phyloP scores from a whole-genome alignment of 2,888 invertebrate species.

The Teleogryllus oceanicus region DNA sequence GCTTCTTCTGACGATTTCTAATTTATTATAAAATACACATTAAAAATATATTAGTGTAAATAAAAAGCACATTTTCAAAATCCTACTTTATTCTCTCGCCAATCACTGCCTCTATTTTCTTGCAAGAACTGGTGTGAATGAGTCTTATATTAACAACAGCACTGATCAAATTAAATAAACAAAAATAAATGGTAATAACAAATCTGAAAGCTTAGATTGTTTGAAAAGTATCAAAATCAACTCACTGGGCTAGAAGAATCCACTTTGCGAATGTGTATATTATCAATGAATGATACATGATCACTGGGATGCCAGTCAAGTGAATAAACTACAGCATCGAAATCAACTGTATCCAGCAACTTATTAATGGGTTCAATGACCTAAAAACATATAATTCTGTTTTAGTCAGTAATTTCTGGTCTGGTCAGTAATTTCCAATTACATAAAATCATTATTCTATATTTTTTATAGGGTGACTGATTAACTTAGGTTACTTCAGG shows the following conservation, averaged over 20 bases:
- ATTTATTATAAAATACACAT: constrained; percentile 29
- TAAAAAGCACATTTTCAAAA: not conserved
- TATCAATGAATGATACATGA: constrained; percentile 95
- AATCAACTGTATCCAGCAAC: constrained; percentile 72
- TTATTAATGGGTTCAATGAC: constrained; percentile 89
- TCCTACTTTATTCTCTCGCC: too few species aligned
- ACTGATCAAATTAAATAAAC: too few species aligned
- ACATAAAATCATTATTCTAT: too few species aligned
- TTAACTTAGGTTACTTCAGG: not conserved
- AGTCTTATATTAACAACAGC: too few species aligned
- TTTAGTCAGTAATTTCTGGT: too few species aligned
- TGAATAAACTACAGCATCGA: constrained; percentile 88
- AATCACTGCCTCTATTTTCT: too few species aligned
- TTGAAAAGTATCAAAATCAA: constrained; percentile 31
- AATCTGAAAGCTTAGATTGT: too few species aligned
- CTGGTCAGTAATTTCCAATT: too few species aligned
- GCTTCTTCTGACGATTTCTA: constrained; percentile 71
- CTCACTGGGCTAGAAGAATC: constrained; percentile 68
- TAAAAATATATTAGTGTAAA: not conserved
- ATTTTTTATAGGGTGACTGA: not conserved
- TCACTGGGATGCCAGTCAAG: constrained; percentile 96
- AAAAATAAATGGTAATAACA: too few species aligned
- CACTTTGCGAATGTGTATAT: constrained; percentile 71
- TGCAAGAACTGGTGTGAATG: too few species aligned
- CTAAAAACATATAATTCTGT: constrained; percentile 45